Evolutionary conservation across 2,888 invertebrate genomes (phyloP).

Genomic region (Trilocha varians): DNA sequence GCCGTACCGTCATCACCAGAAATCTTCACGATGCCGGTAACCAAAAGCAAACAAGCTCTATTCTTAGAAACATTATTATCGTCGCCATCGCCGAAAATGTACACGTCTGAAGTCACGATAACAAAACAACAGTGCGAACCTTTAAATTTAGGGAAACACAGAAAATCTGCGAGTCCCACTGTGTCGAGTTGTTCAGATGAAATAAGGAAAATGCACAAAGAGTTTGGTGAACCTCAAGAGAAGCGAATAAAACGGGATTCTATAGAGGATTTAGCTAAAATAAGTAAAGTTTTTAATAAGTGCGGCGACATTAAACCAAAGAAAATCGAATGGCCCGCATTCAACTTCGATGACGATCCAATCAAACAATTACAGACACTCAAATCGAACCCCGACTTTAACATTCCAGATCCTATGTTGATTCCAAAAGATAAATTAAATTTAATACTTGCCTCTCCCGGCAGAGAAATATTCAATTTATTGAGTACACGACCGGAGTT

Average conservation of each 20-base stretch:
- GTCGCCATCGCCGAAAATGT: constrained; percentile 72
- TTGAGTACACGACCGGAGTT: constrained; percentile 81
- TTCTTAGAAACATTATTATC: constrained; percentile 77
- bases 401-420: constrained; percentile 86
- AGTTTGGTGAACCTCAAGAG: constrained; percentile 63
- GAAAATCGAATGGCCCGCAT: constrained; percentile 30
- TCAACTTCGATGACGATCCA: constrained; percentile 65
- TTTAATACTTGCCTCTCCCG: constrained; percentile 80
- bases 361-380: constrained; percentile 81
- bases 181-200: constrained; percentile 84
- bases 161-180: constrained; percentile 80
- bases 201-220: constrained; percentile 73
- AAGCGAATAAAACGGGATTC: constrained; percentile 51
- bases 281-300: constrained; percentile 53
- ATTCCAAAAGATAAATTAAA: constrained; percentile 84
- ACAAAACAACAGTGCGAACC: constrained; percentile 77
- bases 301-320: constrained; percentile 40
- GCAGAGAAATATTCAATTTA: constrained; percentile 83
- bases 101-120: constrained; percentile 71
- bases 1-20: constrained; percentile 81
- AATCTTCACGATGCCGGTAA: constrained; percentile 67
- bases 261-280: constrained; percentile 47
- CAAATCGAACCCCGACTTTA: constrained; percentile 76
- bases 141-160: constrained; percentile 77
- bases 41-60: constrained; percentile 65